phyloP scores from a whole-genome alignment of 2,888 invertebrate species.

The Tyria jacobaeae region DNA sequence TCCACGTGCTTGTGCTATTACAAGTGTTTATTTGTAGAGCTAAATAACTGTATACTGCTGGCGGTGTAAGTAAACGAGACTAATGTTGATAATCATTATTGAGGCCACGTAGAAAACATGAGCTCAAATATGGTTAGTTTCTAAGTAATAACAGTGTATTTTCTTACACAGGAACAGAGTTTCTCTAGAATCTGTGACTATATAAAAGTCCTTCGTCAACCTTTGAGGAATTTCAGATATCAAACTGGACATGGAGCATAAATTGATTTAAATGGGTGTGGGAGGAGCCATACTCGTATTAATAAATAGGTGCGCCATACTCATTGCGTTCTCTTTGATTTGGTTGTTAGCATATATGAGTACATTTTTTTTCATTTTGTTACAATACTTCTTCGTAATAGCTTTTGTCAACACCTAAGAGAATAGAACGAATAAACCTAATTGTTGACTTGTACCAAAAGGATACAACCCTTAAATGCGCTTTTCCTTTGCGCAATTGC shows the following conservation, averaged over 20 bases:
- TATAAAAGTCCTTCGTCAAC: neutral
- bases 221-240: neutral
- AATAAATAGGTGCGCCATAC: neutral
- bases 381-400: no score
- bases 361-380: no score
- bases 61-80: neutral
- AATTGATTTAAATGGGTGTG: neutral
- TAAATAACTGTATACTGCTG: neutral
- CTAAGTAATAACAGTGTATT: neutral
- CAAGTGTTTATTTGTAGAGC: neutral
- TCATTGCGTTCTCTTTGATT: neutral
- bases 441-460: no score
- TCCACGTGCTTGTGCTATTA: neutral
- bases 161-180: neutral
- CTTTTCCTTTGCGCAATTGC: no score
- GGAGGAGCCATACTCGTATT: neutral
- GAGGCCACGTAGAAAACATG: constrained; percentile 9
- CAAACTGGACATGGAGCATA: neutral
- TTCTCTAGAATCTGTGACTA: neutral
- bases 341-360: neutral
- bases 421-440: no score
- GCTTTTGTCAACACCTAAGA: no score
- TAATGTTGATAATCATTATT: constrained; percentile 11
- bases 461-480: no score
- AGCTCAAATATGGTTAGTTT: neutral